Conservation (phyloP, 2,113 vertebrate genomes). For the Alosa alosa region DNA sequence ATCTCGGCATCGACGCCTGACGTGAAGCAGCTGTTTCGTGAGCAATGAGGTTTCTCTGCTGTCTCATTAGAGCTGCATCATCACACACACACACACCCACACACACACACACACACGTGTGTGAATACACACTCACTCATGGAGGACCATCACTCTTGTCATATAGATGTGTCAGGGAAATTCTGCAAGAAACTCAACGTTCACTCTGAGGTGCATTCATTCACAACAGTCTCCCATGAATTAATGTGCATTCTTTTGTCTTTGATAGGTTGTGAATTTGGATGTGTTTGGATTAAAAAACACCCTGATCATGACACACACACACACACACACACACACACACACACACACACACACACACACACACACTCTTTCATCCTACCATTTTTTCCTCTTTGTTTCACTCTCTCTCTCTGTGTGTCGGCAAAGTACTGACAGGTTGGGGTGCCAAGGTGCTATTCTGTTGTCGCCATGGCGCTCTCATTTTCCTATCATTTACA, state of each 20-base stretch:
- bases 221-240: neutral
- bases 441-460: conserved; percentile 13
- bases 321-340: neutral
- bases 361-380: too few species aligned
- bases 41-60: conserved; percentile 11
- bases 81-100: neutral
- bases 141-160: conserved; percentile 2
- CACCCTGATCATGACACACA: neutral
- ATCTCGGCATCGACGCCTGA: conserved; percentile 27
- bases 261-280: neutral
- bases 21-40: conserved; percentile 33
- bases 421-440: conserved; percentile 6
- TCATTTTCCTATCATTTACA: conserved; percentile 20
- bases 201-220: neutral
- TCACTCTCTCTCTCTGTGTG: neutral
- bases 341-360: neutral
- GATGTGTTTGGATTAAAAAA: neutral
- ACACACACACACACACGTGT: neutral
- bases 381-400: neutral
- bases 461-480: neutral
- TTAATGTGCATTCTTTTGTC: neutral
- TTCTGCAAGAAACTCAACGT: neutral
- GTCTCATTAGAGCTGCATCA: conserved; percentile 29
- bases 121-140: neutral
- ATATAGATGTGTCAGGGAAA: neutral